A percentile compares a stretch with the other conserved stretches of the same genome.
phyloP scores from a whole-genome alignment of 2,797 vertebrate genomes.

The Centropyge bicolor region DNA sequence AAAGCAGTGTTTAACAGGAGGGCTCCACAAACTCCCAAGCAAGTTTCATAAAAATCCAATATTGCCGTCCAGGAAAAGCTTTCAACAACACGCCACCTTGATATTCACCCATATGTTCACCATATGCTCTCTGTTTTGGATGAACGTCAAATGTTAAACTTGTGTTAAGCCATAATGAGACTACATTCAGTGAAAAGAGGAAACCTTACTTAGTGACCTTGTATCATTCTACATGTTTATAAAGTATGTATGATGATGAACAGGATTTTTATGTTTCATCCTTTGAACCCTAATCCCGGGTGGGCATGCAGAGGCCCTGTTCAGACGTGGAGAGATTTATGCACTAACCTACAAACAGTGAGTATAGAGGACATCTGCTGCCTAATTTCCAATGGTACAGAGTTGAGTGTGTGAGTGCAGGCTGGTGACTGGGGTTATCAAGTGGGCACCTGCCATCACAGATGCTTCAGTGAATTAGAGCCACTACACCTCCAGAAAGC shows the following conservation, averaged over 20 bases:
- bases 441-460: constrained; percentile 60
- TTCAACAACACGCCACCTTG: background rate
- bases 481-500: constrained; percentile 32
- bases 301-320: background rate
- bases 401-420: constrained; percentile 17
- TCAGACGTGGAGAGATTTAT: constrained; percentile 11
- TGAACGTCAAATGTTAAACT: constrained; percentile 24
- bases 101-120: constrained; percentile 29
- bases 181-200: constrained; percentile 2
- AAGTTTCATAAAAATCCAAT: constrained; percentile 6
- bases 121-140: constrained; percentile 22
- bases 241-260: background rate
- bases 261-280: constrained; percentile 1
- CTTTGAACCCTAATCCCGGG: constrained; percentile 10
- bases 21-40: background rate
- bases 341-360: constrained; percentile 22
- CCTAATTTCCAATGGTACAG: constrained; percentile 18
- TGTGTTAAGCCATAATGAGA: constrained; percentile 18
- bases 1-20: background rate
- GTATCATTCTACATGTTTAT: background rate
- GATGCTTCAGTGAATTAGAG: constrained; percentile 58
- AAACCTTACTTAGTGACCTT: background rate
- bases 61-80: constrained; percentile 1
- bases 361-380: constrained; percentile 44
- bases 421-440: constrained; percentile 42